phyloP scores from a whole-genome alignment of 1,140 invertebrate species.

The Odontomachus brunneus region DNA sequence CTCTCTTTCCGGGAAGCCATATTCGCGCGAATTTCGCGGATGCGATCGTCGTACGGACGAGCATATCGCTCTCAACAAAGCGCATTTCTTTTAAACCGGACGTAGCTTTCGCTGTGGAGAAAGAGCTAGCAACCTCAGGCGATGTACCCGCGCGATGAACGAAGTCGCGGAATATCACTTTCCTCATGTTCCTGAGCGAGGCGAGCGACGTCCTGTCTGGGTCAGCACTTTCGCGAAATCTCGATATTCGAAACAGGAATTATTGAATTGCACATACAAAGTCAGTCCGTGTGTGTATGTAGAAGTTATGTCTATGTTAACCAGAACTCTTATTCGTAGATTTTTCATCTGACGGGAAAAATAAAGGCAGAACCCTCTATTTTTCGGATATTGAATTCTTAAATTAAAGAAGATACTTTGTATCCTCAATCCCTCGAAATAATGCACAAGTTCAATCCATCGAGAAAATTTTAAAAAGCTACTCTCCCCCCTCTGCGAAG shows the following conservation, averaged over 20 bases:
- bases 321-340: neutral
- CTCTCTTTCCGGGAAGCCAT: constrained; percentile 5
- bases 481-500: too few relatives aligned
- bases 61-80: constrained; percentile 26
- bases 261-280: neutral
- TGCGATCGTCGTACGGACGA: constrained; percentile 22
- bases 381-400: too few relatives aligned
- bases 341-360: too few relatives aligned
- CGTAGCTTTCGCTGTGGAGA: too few relatives aligned
- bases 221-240: neutral
- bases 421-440: too few relatives aligned
- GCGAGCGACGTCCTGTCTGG: neutral
- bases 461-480: too few relatives aligned
- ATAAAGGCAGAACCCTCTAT: too few relatives aligned
- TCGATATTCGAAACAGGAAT: constrained; percentile 13
- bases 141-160: neutral
- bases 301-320: neutral
- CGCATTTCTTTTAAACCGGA: constrained; percentile 31
- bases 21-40: constrained; percentile 1
- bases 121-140: too few relatives aligned
- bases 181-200: neutral
- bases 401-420: too few relatives aligned
- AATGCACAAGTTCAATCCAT: too few relatives aligned
- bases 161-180: neutral
- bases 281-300: neutral